phyloP scores from a whole-genome alignment of 2,797 vertebrate species.

The Brotula barbata region DNA sequence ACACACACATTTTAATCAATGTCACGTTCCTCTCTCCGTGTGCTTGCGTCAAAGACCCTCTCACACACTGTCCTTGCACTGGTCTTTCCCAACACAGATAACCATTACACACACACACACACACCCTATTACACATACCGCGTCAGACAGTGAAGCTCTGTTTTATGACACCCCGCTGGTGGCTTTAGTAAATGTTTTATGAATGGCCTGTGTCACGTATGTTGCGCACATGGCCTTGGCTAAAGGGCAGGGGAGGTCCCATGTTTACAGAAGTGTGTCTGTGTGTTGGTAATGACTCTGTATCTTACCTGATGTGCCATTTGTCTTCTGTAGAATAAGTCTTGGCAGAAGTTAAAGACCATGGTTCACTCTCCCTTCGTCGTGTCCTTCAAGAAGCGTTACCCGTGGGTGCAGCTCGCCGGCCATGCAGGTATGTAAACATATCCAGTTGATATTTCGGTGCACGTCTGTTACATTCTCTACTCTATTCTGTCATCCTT shows the following conservation, averaged over 20 bases:
- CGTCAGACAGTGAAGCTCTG: slow-evolving; percentile 44
- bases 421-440: slow-evolving; percentile 84
- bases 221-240: slow-evolving; percentile 59
- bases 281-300: slow-evolving; percentile 14
- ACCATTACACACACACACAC: slow-evolving; percentile 19
- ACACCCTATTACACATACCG: slow-evolving; percentile 18
- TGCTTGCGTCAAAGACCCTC: slow-evolving; percentile 64
- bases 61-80: slow-evolving; percentile 66
- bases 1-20: slow-evolving; percentile 39
- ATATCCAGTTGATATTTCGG: background rate
- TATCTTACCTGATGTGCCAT: slow-evolving; percentile 23
- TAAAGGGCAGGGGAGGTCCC: slow-evolving; percentile 60
- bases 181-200: slow-evolving; percentile 78
- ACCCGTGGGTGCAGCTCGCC: slow-evolving; percentile 90
- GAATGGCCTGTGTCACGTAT: slow-evolving; percentile 65
- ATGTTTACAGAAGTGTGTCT: slow-evolving; percentile 56
- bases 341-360: slow-evolving; percentile 87
- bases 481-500: background rate
- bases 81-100: slow-evolving; percentile 70
- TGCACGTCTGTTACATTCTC: too few species aligned
- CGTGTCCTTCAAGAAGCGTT: slow-evolving; percentile 85
- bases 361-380: slow-evolving; percentile 86
- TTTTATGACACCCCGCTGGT: slow-evolving; percentile 51
- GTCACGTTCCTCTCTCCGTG: slow-evolving; percentile 38
- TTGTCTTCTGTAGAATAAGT: slow-evolving; percentile 75